Percentiles rank a stretch among this genome's conserved stretches.
phyloP scores from a whole-genome alignment of 2,797 vertebrate genomes.

The Lacerta agilis region DNA sequence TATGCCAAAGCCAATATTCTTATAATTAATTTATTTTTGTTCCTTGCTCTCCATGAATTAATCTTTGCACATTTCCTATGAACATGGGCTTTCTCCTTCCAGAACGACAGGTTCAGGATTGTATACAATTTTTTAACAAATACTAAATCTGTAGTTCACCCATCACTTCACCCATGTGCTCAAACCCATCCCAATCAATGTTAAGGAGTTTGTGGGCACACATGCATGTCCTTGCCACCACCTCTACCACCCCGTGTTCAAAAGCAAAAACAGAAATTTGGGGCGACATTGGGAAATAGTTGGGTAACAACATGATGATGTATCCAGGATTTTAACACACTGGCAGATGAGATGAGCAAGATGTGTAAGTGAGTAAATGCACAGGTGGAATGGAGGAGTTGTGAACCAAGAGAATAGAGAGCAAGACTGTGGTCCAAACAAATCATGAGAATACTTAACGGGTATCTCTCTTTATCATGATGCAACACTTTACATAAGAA shows the following conservation, averaged over 20 bases:
- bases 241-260: background rate
- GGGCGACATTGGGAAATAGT: background rate
- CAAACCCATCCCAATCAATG: background rate
- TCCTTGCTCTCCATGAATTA: background rate
- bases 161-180: background rate
- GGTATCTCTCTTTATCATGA: background rate
- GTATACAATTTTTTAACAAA: background rate
- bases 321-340: background rate
- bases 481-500: background rate
- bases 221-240: background rate
- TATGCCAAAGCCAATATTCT: background rate
- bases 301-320: background rate
- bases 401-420: background rate
- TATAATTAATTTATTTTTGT: background rate
- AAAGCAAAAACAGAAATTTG: background rate
- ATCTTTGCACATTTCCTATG: background rate
- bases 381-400: background rate
- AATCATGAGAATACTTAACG: background rate
- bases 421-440: background rate
- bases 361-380: background rate
- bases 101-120: background rate
- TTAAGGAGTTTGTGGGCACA: background rate
- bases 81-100: background rate
- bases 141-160: background rate
- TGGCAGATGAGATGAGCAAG: background rate